Conservation (phyloP, 2,113 vertebrate genomes). For the Kryptolebias marmoratus region DNA sequence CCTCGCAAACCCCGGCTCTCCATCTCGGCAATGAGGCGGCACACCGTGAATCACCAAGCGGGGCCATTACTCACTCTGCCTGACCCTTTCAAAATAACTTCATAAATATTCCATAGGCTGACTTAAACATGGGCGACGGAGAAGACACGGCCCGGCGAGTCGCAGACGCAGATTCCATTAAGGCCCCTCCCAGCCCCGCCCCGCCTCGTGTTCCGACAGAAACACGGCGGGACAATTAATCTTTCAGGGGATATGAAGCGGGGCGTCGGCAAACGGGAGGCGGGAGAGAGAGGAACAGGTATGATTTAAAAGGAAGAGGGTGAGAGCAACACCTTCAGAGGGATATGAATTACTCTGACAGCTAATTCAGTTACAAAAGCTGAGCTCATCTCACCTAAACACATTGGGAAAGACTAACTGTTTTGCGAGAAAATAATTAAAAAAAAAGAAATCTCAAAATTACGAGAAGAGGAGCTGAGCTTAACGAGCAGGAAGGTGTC, state of each 20-base stretch:
- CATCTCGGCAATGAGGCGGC: constrained; percentile 41
- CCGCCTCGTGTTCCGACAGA: constrained; percentile 38
- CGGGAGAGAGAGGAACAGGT: constrained; percentile 29
- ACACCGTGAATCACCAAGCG: constrained; percentile 65
- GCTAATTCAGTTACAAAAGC: constrained; percentile 37
- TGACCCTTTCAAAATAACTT: constrained; percentile 65
- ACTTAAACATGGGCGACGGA: constrained; percentile 47
- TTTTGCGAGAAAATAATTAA: constrained; percentile 10
- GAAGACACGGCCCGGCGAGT: constrained; percentile 51
- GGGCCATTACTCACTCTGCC: constrained; percentile 61
- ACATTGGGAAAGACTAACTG: constrained; percentile 36
- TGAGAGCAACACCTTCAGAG: constrained; percentile 53
- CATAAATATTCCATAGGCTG: constrained; percentile 74
- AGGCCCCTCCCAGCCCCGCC: constrained; percentile 5
- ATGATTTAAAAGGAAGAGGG: constrained; percentile 41
- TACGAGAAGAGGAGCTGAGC: too few relatives aligned
- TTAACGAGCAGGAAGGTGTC: not conserved
- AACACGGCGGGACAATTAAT: constrained; percentile 72
- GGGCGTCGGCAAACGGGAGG: constrained; percentile 25
- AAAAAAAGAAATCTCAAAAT: not conserved
- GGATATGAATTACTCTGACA: constrained; percentile 61
- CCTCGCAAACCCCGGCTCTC: constrained; percentile 27
- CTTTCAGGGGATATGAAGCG: constrained; percentile 62
- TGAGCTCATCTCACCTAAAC: constrained; percentile 2
- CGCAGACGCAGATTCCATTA: constrained; percentile 71